Evolutionary conservation across 1,140 invertebrate genomes (phyloP), one percentile per base, ranked within the genome.

Genomic region (Parasteatoda tepidariorum): DNA sequence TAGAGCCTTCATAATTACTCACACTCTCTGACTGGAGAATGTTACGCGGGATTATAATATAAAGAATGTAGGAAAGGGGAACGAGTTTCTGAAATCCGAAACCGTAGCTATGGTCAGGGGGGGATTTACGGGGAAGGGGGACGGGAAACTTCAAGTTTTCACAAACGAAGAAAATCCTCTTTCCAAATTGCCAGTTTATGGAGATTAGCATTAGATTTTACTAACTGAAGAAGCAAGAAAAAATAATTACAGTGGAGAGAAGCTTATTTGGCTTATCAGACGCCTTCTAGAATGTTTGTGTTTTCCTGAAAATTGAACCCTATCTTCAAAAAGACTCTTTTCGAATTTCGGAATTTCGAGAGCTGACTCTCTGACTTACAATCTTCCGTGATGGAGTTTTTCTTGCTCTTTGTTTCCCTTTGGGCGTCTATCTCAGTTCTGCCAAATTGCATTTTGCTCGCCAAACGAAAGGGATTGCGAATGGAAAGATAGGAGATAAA

Each of bases 181-280:
- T 57, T 22, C 54, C 68, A 82, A 82, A 82, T 82, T 82, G 66
- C 78, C 78, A 82, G 66, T 82, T 82, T 82, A 82, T 82, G 78
- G 78, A 82, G 78, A 82, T 82, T 82, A 82, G 78, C 78, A 70
- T 66, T 67, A 82, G 78, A 82, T 82, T 82, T 82, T 70, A 64
- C 64, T 62, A 22, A 22, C 31, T 18, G 78, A n/a, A 31, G 68
- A 79, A 70, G 33, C 55, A 71, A 67, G 74, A 82, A 82, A 82
- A 82, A 82, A 82, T 82, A 82, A 82, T 82, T 82, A 82, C 78
- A 70, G 9, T 2, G 66, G 31, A 48, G 38, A 48, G 38, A 48
- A 4, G 38, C 38, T 48, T 48, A 13, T 48, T 18, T 18, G 18
- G 38, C 38, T 48, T 48, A 48, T 48, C 38, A 18, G 38, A 4